Evolutionary conservation across 2,888 invertebrate genomes (phyloP).

Genomic region (Epirrhoe tristata): DNA sequence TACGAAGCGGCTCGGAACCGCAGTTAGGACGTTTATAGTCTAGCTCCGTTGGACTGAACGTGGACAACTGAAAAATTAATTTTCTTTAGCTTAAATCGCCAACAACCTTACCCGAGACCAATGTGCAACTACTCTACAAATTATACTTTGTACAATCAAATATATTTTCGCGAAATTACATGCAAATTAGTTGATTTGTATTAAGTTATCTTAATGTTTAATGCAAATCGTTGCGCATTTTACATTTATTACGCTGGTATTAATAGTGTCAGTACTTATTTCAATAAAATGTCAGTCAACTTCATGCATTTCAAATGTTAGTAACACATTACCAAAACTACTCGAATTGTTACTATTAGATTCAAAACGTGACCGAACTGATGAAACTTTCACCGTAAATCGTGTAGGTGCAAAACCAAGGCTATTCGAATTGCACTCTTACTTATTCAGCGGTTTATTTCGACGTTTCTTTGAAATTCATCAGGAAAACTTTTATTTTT

Average conservation of each 20-base stretch:
- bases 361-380: conserved; percentile 5
- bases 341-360: conserved; percentile 6
- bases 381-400: conserved; percentile 20
- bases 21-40: conserved; percentile 69
- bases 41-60: conserved; percentile 81
- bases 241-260: background rate
- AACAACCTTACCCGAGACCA: conserved; percentile 68
- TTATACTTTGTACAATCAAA: conserved; percentile 42
- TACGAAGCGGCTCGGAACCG: conserved; percentile 69
- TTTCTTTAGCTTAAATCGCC: conserved; percentile 67
- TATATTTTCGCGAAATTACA: conserved; percentile 46
- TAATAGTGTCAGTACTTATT: conserved; percentile 25
- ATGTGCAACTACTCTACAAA: conserved; percentile 56
- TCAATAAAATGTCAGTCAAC: conserved; percentile 20
- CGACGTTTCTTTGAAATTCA: conserved; percentile 58
- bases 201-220: conserved; percentile 21
- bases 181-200: conserved; percentile 43
- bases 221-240: conserved; percentile 10
- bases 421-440: conserved; percentile 35
- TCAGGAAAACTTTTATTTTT: conserved; percentile 64
- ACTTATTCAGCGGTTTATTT: conserved; percentile 40
- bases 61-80: conserved; percentile 82
- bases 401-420: conserved; percentile 22
- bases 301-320: conserved; percentile 39
- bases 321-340: conserved; percentile 27